phyloP scores from a whole-genome alignment of 2,113 vertebrate genomes.

The Camelus bactrianus region DNA sequence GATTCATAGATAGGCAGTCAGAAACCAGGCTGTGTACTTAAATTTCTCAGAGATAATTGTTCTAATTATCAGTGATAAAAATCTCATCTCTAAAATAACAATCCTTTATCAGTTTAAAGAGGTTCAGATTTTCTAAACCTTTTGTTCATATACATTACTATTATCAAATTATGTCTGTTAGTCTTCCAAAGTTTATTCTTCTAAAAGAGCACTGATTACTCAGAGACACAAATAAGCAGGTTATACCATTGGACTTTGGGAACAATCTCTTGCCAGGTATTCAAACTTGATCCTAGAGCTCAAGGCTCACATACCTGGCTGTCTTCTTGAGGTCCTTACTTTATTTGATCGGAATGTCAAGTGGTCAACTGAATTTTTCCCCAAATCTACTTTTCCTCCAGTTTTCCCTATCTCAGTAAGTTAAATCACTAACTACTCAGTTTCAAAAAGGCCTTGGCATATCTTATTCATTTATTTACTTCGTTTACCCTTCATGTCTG shows the following conservation, averaged over 20 bases:
- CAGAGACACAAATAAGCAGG: not conserved
- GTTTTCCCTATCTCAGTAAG: not conserved
- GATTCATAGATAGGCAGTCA: not conserved
- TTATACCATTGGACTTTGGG: conserved; percentile 5
- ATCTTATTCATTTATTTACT: not conserved
- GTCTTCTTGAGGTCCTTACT: not conserved
- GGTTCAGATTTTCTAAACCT: not conserved
- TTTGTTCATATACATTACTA: not conserved
- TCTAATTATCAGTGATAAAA: conserved; percentile 42
- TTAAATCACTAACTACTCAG: not conserved
- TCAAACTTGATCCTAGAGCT: not conserved
- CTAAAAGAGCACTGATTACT: not conserved
- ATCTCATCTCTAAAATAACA: conserved; percentile 43
- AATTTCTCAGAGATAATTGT: conserved; percentile 30
- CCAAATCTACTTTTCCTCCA: not conserved
- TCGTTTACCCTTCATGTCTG: not conserved
- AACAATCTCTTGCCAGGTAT: not conserved
- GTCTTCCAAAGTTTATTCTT: not conserved
- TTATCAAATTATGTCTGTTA: not conserved
- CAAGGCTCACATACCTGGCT: not conserved
- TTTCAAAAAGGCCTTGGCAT: conserved; percentile 32
- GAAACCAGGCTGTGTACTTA: conserved; percentile 1
- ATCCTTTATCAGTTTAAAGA: conserved; percentile 22
- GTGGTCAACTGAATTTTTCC: not conserved
- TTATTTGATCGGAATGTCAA: not conserved